Evolutionary conservation across 2,888 invertebrate species (phyloP).

Genomic region (Caenorhabditis doughertyi): DNA sequence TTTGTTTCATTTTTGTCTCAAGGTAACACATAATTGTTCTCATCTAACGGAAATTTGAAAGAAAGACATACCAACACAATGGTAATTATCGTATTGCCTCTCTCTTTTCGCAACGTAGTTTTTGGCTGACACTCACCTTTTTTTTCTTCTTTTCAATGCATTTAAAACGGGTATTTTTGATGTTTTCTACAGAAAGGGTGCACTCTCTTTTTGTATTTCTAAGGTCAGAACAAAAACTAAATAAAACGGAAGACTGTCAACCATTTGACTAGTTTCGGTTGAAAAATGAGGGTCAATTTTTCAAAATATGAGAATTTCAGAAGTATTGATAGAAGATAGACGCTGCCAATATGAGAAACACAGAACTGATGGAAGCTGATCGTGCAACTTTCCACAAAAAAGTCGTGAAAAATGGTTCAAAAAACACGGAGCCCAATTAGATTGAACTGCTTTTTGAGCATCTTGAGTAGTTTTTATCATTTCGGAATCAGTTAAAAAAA

Average conservation of each 20-base stretch:
- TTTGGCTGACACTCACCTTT: constrained; percentile 23
- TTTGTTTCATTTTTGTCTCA: constrained; percentile 39
- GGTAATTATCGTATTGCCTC: constrained; percentile 45
- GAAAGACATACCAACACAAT: constrained; percentile 33
- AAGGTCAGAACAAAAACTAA: constrained; percentile 41
- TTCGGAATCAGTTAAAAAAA: no score
- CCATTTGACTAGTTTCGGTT: constrained; percentile 25
- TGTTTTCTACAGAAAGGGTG: neutral
- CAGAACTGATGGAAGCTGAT: no score
- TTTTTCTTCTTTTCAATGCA: constrained; percentile 26
- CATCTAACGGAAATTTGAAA: constrained; percentile 47
- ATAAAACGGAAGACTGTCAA: constrained; percentile 28
- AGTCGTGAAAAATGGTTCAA: no score
- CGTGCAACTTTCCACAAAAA: no score
- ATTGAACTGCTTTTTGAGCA: no score
- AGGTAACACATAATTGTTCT: constrained; percentile 40
- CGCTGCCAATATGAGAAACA: no score
- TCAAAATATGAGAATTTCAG: neutral
- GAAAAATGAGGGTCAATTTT: constrained; percentile 9
- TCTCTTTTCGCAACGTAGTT: constrained; percentile 26
- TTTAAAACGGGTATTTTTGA: constrained; percentile 39
- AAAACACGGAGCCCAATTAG: no score
- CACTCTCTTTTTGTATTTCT: constrained; percentile 38
- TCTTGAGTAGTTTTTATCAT: no score
- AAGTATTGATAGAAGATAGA: no score